phyloP scores from a whole-genome alignment of 2,888 invertebrate species.

The Yponomeuta cagnagella region DNA sequence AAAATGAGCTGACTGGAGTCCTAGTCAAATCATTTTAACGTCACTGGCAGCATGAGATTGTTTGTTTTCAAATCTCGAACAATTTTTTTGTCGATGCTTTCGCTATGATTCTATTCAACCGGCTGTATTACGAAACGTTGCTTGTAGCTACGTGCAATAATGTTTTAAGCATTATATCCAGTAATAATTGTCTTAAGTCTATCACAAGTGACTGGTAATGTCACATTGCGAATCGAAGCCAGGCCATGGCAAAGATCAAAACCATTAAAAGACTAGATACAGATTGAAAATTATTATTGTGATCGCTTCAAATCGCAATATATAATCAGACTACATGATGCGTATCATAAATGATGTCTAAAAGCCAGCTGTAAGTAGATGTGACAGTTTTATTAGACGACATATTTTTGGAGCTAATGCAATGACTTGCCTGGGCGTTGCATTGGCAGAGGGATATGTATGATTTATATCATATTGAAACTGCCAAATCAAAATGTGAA shows the following conservation, averaged over 20 bases:
- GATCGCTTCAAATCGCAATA: not conserved
- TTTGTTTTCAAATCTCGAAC: not conserved
- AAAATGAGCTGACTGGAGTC: not conserved
- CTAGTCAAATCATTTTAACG: not conserved
- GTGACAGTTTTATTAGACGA: not conserved
- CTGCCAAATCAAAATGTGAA: not conserved
- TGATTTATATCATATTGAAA: not conserved
- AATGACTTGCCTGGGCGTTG: not conserved
- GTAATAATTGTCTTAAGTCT: slow-evolving; percentile 21
- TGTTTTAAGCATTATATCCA: not conserved
- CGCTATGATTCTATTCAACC: not conserved
- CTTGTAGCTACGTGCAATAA: not conserved
- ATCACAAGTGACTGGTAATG: slow-evolving; percentile 36
- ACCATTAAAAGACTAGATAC: slow-evolving; percentile 31
- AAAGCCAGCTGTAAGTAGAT: not conserved
- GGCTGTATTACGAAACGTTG: not conserved
- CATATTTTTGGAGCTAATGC: slow-evolving; percentile 1
- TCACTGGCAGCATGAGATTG: not conserved
- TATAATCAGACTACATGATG: not conserved
- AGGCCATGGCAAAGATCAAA: slow-evolving; percentile 43
- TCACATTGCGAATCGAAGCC: slow-evolving; percentile 26
- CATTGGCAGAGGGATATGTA: not conserved
- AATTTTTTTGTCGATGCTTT: not conserved
- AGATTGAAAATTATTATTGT: not conserved
- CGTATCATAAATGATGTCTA: not conserved